These are phyloP conservation scores for Xestia xanthographa DNA, from an alignment of 2,888 invertebrate species.

Conservation along the genomic window DNA sequence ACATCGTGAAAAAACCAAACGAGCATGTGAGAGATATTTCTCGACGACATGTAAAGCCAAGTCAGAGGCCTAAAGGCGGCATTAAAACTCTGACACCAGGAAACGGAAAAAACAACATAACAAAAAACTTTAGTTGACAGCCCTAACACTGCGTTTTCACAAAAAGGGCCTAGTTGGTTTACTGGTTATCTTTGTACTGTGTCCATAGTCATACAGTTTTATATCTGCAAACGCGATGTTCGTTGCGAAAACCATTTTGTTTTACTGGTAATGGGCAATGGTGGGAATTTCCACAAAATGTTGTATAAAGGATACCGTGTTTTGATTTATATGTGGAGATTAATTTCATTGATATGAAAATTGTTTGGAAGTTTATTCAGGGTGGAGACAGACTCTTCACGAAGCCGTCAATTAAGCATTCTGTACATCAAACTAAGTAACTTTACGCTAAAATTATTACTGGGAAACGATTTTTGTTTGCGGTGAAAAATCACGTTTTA, in stretches of 20 bases:
- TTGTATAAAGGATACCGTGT: slow-evolving; percentile 1
- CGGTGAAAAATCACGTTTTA: no score
- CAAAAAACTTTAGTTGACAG: background rate
- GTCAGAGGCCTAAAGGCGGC: no score
- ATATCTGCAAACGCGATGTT: slow-evolving; percentile 41
- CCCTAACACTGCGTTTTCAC: background rate
- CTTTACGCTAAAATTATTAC: no score
- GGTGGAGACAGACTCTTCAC: no score
- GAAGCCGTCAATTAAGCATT: no score
- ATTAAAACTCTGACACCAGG: no score
- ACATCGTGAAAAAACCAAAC: no score
- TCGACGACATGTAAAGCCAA: no score
- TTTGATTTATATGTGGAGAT: slow-evolving; percentile 22
- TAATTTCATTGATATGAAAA: background rate
- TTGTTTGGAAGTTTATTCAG: background rate
- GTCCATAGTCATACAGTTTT: slow-evolving; percentile 36
- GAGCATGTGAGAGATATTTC: no score
- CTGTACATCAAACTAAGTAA: no score
- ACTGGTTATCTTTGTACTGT: background rate
- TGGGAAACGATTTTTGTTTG: no score
- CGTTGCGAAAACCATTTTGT: slow-evolving; percentile 38
- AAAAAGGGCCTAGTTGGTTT: background rate
- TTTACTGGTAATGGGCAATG: slow-evolving; percentile 30
- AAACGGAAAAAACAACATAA: no score
- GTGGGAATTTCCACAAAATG: slow-evolving; percentile 36